Evolutionary conservation across 2,888 invertebrate species (phyloP).

Genomic region (Amblyjoppa proteus): DNA sequence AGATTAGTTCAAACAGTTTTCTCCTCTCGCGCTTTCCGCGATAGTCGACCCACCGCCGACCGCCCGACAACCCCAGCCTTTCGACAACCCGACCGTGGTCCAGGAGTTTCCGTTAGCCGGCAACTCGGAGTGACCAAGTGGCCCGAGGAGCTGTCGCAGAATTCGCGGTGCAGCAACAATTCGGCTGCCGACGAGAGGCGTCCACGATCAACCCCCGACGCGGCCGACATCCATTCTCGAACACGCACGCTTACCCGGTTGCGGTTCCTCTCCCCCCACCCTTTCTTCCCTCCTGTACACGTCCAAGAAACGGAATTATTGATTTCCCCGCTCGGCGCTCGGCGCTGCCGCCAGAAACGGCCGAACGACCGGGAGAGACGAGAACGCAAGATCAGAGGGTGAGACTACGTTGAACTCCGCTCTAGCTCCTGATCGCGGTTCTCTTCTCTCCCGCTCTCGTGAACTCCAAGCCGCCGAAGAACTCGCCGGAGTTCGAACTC

Average conservation of each 20-base stretch:
- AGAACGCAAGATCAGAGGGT: slow-evolving; percentile 46
- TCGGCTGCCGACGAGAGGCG: slow-evolving; percentile 29
- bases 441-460: background rate
- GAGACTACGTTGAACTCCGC: slow-evolving; percentile 18
- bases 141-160: background rate
- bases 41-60: background rate
- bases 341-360: slow-evolving; percentile 46
- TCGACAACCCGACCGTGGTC: background rate
- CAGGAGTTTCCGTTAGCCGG: background rate
- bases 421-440: background rate
- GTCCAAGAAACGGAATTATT: slow-evolving; percentile 71
- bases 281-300: slow-evolving; percentile 59
- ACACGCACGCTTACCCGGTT: slow-evolving; percentile 61
- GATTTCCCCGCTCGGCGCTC: slow-evolving; percentile 71
- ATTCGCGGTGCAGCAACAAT: slow-evolving; percentile 56
- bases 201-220: slow-evolving; percentile 48
- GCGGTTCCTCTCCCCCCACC: slow-evolving; percentile 54
- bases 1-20: background rate
- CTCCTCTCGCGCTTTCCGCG: background rate
- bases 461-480: slow-evolving; percentile 34
- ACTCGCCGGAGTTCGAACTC: slow-evolving; percentile 31
- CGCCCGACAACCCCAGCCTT: background rate
- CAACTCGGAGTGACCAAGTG: background rate
- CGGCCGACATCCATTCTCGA: slow-evolving; percentile 54
- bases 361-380: slow-evolving; percentile 33